Base-by-base conservation (phyloP, 2,113 vertebrate genomes). In the Oceanites oceanicus region DNA sequence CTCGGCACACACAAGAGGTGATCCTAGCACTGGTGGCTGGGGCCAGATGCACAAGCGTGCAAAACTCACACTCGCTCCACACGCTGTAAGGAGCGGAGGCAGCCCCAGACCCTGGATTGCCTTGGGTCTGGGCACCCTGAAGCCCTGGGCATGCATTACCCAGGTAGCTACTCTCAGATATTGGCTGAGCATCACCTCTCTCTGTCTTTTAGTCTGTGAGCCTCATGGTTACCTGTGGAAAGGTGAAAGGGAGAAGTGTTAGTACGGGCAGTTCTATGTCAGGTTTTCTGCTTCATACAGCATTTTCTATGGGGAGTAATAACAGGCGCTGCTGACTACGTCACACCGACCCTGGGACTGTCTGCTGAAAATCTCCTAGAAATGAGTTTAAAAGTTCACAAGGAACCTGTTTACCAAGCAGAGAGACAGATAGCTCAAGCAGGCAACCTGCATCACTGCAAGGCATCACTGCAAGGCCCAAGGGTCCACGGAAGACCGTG, bases 401-500 rank as follows among this genome's bases (percentile, higher is more conserved):
- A 30, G 42, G 52, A 66, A n/a, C 15, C 5, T 76, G 50, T 15
- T 75, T 75, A 40, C 16, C 52, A 61, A 65, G 55, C 50, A 49
- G 59, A 30, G 68, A 71, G 50, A 36, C 30, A 38, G 55, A 34
- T 2, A 65, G 32, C 52, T 74, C 3, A 1, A 34, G 23, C 45
- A 74, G n/a, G 13, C 34, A 72, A 34, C 7, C 23, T 6, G 6
- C 1, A 50, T 15, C 8, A 16, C 30, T 71, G 38, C 29, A 45
- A 52, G 50, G 56, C 1, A 50, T 15, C 8, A 16, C 30, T 71
- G 38, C 29, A 45, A 52, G 50, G 56, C 38, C 23, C 3, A 5
- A 70, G 45, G 29, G 15, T 15, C 50, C 56, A n/a, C 9, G 72
- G n/a, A 32, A 75, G n/a, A 62, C 9, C 0, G 0, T 0, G 1